Evolutionary conservation across 2,797 vertebrate genomes (phyloP).

Genomic region (Gallinago solitaria): DNA sequence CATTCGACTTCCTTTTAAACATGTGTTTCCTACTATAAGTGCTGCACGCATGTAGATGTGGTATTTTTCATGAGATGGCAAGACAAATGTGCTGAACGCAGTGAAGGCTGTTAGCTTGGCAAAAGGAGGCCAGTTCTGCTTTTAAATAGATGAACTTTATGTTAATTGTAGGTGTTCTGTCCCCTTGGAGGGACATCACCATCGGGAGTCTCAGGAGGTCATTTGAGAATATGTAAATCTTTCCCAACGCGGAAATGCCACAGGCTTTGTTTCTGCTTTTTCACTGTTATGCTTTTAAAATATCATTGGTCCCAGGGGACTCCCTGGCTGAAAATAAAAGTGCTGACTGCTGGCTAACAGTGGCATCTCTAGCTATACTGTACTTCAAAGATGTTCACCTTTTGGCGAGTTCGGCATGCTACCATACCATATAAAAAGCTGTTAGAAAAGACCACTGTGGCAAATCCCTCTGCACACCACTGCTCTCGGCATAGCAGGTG

Average conservation of each 20-base stretch:
- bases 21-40: background rate
- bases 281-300: conserved; percentile 62
- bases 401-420: background rate
- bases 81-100: background rate
- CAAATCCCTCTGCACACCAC: accelerated
- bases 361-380: background rate
- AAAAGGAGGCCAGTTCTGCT: background rate
- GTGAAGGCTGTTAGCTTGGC: background rate
- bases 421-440: accelerated
- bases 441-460: background rate
- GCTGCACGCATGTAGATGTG: accelerated
- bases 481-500: background rate
- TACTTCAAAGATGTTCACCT: background rate
- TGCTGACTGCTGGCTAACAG: conserved; percentile 43
- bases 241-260: conserved; percentile 27
- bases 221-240: conserved; percentile 12
- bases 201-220: background rate
- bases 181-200: background rate
- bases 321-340: conserved; percentile 60
- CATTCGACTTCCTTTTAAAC: background rate
- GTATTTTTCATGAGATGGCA: background rate
- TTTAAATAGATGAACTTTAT: background rate
- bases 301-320: conserved; percentile 57
- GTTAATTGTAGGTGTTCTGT: background rate
- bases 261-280: conserved; percentile 64